Evolutionary conservation across 1,140 invertebrate species (phyloP).

Genomic region (Coenobita brevimanus): DNA sequence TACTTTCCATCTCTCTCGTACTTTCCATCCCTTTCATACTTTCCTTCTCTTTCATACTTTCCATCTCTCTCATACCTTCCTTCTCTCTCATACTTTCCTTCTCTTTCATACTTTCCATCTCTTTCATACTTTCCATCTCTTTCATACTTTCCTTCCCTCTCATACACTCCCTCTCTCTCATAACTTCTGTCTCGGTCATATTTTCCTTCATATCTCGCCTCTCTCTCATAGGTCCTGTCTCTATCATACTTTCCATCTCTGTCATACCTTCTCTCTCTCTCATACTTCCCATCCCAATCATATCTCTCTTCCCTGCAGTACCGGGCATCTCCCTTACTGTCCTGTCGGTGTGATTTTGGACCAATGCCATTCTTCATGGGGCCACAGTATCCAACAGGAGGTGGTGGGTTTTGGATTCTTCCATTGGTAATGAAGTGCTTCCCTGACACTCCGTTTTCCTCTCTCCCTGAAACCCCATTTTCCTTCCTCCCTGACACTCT

Average conservation of each 20-base stretch:
- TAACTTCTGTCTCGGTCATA: too few species aligned
- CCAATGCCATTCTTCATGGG: constrained; percentile 38
- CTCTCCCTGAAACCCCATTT: not conserved
- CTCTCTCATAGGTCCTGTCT: too few species aligned
- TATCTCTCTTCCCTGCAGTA: constrained; percentile 18
- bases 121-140: constrained; percentile 15
- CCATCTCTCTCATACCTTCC: constrained; percentile 12
- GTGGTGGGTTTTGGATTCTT: constrained; percentile 13
- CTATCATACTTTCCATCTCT: constrained; percentile 32
- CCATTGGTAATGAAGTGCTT: constrained; percentile 26
- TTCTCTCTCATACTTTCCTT: constrained; percentile 17
- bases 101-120: constrained; percentile 18
- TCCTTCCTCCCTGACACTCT: not conserved
- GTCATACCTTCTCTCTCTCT: constrained; percentile 22
- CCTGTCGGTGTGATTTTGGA: constrained; percentile 15
- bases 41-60: constrained; percentile 24
- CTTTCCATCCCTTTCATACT: constrained; percentile 21
- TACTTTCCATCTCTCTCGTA: constrained; percentile 17
- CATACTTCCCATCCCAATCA: constrained; percentile 17
- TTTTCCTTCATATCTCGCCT: too few species aligned
- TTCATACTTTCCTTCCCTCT: constrained; percentile 23
- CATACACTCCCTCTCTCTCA: constrained; percentile 8
- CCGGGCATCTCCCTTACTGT: not conserved
- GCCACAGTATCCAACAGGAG: constrained; percentile 37
- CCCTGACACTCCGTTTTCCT: constrained; percentile 11